Percentiles rank a stretch among this genome's conserved stretches.
Evolutionary conservation across 2,888 invertebrate genomes (phyloP).

Genomic region (Mellilla xanthometata): DNA sequence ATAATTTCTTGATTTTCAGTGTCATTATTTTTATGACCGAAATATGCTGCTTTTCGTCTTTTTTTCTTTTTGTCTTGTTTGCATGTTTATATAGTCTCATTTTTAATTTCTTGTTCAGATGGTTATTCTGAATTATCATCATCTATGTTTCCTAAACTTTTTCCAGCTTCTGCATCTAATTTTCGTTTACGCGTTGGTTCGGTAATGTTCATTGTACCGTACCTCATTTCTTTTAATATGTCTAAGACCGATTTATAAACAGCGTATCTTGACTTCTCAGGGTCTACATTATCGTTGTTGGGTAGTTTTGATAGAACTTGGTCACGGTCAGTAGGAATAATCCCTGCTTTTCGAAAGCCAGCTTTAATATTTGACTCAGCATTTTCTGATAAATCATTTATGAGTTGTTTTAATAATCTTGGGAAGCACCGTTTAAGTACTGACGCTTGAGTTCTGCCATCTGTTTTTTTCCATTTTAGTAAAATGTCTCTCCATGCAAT

Average conservation of each 20-base stretch:
- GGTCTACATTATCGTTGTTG: neutral
- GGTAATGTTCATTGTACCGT: constrained; percentile 7
- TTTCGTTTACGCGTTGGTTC: constrained; percentile 8
- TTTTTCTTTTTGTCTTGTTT: too few relatives aligned
- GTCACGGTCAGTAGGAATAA: constrained; percentile 5
- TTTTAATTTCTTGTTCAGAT: too few relatives aligned
- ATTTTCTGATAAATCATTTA: constrained; percentile 14
- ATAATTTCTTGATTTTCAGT: too few relatives aligned
- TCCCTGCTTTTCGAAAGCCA: constrained; percentile 25
- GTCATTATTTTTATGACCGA: too few relatives aligned
- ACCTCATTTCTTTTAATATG: constrained; percentile 14
- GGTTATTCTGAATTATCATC: too few relatives aligned
- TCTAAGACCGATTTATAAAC: constrained; percentile 1
- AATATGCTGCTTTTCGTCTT: too few relatives aligned
- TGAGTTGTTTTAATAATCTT: constrained; percentile 14
- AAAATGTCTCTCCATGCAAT: neutral
- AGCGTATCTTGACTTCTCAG: too few relatives aligned
- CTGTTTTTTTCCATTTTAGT: neutral
- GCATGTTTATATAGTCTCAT: too few relatives aligned
- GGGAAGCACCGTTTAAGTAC: constrained; percentile 16
- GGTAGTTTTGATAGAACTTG: neutral
- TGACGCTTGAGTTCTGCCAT: neutral
- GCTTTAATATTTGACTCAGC: constrained; percentile 14
- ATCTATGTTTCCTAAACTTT: neutral
- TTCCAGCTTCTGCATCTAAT: constrained; percentile 1